These are phyloP conservation scores for Mobula birostris DNA, from an alignment of 2,113 vertebrate species.

Conservation along the genomic window DNA sequence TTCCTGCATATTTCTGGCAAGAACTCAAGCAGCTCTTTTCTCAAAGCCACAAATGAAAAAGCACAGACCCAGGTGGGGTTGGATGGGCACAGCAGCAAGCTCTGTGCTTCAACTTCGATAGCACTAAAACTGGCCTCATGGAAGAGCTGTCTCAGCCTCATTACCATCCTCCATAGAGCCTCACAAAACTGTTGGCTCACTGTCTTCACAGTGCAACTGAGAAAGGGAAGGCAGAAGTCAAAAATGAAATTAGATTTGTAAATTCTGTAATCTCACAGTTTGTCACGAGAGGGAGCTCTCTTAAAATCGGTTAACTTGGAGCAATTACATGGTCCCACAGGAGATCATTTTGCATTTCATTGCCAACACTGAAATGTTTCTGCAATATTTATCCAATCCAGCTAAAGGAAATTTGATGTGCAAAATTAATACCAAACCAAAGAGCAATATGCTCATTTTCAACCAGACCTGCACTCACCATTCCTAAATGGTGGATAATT, in stretches of 20 bases:
- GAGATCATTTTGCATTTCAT: background rate
- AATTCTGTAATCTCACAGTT: background rate
- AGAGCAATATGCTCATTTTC: background rate
- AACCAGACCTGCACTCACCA: background rate
- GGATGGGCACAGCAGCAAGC: background rate
- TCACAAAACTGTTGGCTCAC: background rate
- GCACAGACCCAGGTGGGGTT: background rate
- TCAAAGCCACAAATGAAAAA: background rate
- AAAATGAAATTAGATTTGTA: background rate
- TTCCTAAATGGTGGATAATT: too few species aligned
- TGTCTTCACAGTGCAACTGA: background rate
- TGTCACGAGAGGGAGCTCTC: constrained; percentile 3
- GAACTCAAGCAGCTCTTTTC: background rate
- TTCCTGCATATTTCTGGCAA: background rate
- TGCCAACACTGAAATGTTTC: background rate
- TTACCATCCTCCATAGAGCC: background rate
- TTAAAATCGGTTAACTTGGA: background rate
- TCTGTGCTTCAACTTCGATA: background rate
- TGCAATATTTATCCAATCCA: background rate
- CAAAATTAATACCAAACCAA: background rate
- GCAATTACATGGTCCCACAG: background rate
- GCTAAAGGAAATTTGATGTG: background rate
- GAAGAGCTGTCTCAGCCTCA: background rate
- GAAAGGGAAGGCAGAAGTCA: background rate
- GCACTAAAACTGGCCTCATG: background rate